phyloP scores from a whole-genome alignment of 2,797 vertebrate genomes.

The Adelosebastes latens region DNA sequence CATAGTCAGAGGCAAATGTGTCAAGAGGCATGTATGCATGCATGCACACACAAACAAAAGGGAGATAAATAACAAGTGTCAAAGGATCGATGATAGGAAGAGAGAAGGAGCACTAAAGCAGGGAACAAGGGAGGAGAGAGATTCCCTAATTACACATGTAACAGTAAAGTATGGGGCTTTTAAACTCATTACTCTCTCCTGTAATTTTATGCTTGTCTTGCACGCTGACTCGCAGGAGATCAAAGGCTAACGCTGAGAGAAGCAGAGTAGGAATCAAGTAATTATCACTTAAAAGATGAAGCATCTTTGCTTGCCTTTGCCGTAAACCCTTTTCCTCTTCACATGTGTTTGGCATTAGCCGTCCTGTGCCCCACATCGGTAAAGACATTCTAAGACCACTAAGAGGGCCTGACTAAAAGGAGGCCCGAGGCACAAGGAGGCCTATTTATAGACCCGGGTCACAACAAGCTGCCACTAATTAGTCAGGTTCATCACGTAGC shows the following conservation, averaged over 20 bases:
- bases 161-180: conserved; percentile 26
- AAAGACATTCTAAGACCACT: conserved; percentile 60
- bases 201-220: conserved; percentile 57
- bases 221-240: conserved; percentile 34
- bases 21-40: conserved; percentile 48
- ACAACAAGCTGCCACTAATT: conserved; percentile 66
- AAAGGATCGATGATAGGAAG: neutral
- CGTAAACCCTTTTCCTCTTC: conserved; percentile 56
- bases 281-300: conserved; percentile 72
- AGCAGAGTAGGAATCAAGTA: conserved; percentile 55
- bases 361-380: conserved; percentile 63
- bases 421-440: conserved; percentile 49
- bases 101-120: neutral
- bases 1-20: conserved; percentile 62
- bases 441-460: conserved; percentile 75
- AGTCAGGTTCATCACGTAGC: conserved; percentile 53
- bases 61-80: conserved; percentile 13
- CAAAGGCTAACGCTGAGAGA: conserved; percentile 53
- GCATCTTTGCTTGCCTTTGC: conserved; percentile 48
- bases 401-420: conserved; percentile 43
- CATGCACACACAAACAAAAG: conserved; percentile 24
- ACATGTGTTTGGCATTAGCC: conserved; percentile 79
- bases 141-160: conserved; percentile 34
- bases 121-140: neutral
- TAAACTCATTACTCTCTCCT: conserved; percentile 58